A percentile compares a stretch with the other conserved stretches of the same genome.
Evolutionary conservation across 2,113 vertebrate genomes (phyloP).

Genomic region (Eonycteris spelaea): DNA sequence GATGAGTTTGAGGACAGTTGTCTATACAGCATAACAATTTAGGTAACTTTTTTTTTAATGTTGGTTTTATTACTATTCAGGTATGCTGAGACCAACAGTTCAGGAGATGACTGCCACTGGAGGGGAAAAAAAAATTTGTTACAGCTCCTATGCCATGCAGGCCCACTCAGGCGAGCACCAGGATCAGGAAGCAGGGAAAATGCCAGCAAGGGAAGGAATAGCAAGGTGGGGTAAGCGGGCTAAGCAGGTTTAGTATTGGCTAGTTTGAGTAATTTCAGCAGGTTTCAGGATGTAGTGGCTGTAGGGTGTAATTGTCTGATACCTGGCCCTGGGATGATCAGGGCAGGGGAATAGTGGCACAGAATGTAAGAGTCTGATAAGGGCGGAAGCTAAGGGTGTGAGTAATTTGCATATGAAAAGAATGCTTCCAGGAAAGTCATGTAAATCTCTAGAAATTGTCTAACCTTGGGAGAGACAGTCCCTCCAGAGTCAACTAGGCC

Average conservation of each 20-base stretch:
- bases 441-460: neutral
- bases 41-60: neutral
- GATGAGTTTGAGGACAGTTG: neutral
- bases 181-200: neutral
- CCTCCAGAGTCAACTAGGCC: neutral
- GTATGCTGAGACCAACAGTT: neutral
- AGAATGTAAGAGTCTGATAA: neutral
- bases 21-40: neutral
- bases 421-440: neutral
- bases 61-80: neutral
- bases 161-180: neutral
- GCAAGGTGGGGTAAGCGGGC: neutral
- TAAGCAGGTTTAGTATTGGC: too few relatives aligned
- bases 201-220: neutral
- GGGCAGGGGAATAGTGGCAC: rapidly evolving
- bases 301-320: neutral
- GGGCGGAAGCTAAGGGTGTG: neutral
- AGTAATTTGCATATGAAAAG: neutral
- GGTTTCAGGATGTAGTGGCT: neutral
- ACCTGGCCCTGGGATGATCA: too few relatives aligned
- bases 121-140: neutral
- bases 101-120: neutral
- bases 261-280: neutral
- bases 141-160: neutral
- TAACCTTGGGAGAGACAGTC: neutral